phyloP scores from a whole-genome alignment of 2,797 vertebrate genomes.

The Pseudotriccus pelzelni region DNA sequence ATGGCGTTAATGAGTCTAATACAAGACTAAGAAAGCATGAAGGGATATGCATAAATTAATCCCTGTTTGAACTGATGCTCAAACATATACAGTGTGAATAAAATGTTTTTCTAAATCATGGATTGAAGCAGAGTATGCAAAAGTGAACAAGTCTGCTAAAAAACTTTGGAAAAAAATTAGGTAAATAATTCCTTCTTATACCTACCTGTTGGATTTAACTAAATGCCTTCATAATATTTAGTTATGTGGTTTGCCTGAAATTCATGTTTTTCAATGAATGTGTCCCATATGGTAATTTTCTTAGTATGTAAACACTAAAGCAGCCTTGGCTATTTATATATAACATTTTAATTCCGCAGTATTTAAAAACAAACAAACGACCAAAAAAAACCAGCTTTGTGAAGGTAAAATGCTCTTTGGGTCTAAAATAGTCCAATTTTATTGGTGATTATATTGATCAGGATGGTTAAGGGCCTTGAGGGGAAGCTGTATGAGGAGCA shows the following conservation, averaged over 20 bases:
- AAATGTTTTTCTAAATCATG: not conserved
- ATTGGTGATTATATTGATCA: not conserved
- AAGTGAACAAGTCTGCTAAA: not conserved
- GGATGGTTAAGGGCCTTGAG: not conserved
- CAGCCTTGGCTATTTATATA: not conserved
- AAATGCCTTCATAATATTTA: not conserved
- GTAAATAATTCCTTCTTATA: not conserved
- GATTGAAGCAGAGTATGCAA: not conserved
- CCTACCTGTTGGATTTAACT: not conserved
- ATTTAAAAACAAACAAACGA: not conserved
- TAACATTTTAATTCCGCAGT: not conserved
- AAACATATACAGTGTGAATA: not conserved
- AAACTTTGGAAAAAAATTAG: not conserved
- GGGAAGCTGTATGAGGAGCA: fast-evolving
- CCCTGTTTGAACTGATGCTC: not conserved
- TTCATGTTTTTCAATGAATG: not conserved
- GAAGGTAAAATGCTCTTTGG: not conserved
- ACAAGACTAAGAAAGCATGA: not conserved
- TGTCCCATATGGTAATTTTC: not conserved
- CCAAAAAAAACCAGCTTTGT: not conserved
- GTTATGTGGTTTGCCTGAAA: not conserved
- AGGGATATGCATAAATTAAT: not conserved
- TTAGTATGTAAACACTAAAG: not conserved
- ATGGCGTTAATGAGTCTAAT: not conserved
- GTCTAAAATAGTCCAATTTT: not conserved